Base-by-base conservation (phyloP, 2,797 vertebrate species). In the Lutjanus campechanus region DNA sequence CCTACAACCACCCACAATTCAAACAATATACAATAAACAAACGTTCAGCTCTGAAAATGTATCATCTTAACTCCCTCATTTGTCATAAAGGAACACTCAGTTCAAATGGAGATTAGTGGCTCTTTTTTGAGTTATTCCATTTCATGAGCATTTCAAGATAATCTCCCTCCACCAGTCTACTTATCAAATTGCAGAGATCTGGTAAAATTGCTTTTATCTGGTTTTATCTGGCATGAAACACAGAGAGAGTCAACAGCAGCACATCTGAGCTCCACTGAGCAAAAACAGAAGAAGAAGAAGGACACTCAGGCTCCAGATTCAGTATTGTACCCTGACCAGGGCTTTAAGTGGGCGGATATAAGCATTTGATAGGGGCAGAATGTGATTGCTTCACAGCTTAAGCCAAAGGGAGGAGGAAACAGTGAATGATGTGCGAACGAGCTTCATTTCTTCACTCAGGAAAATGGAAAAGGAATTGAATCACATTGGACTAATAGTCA, bases 331-430 rank as follows among this genome's bases (percentile, higher is more conserved):
- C 69, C 15, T 0, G 17, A 20, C 36, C 15, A 7, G 22, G 55
- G 64, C 20, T 55, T 25, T 44, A 46, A 66, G 15, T 69, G 44
- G 40, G 12, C 3, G 29, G 36, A 29, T 65, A 53, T 6, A 4
- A 41, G 50, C 55, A 9, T 11, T 72, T 58, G 44, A 22, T 19
- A 43, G 16, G 16, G 36, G 16, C 53, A 46, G 53, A 20, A 50
- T 69, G 61, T 56, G 65, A 83, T 64, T 73, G 70, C 55, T 66
- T 59, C 47, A 29, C 54, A 63, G 71, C 72, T 79, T 68, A 72
- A 72, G 53, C 66, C 62, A 58, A 43, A 58, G 15, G 16, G 49
- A 11, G 11, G 53, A 58, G 15, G 49, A 74, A 79, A 36, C n/a
- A 20, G 25, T 20, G 9, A 73, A 53, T 55, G 40, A 41, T 22